Evolutionary conservation across 2,797 vertebrate genomes (phyloP), one percentile per base, ranked within the genome.

Genomic region (Tamandua tetradactyla): DNA sequence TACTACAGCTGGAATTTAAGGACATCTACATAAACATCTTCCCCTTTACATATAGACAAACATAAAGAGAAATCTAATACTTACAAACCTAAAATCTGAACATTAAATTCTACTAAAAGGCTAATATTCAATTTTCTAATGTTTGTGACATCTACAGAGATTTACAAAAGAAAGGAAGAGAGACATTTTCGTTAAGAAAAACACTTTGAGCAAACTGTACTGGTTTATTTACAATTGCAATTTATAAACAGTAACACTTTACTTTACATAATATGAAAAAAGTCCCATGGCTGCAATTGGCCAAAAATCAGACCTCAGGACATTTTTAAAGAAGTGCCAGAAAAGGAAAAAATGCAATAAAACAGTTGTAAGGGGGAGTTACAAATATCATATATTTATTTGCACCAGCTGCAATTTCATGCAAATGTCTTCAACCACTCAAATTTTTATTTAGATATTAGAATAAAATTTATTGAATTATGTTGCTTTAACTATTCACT

Each of bases 191-290:
- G 69, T 94, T 95, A 86, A 96, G 93, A 97, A 96, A 1, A 94
- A 94, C 94, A 55, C 96, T 97, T 96, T 98, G 97, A 98, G 98
- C 98, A 98, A 98, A 98, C 95, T 98, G 97, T 98, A 98, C 86
- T 97, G 89, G 94, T 98, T 98, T 98, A 98, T 98, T 98, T 98
- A 98, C 98, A 98, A 97, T 61, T 97, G 97, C 97, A 97, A 97
- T 98, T 98, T 98, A 98, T 98, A 98, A 98, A 98, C 98, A 98
- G 97, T 98, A 98, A 98, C 98, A 98, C 98, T 98, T n/a, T n/a
- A n/a, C 94, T 98, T 98, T 98, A 98, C 97, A 98, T 97, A 98
- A 96, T 97, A 96, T 96, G 97, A 98, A 97, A 97, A 97, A 98
- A 98, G 97, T 98, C 96, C 98, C 94, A 80, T 96, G 97, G 97